These are phyloP conservation scores for Ostrea edulis DNA, from an alignment of 1,140 invertebrate genomes.

Conservation along the genomic window DNA sequence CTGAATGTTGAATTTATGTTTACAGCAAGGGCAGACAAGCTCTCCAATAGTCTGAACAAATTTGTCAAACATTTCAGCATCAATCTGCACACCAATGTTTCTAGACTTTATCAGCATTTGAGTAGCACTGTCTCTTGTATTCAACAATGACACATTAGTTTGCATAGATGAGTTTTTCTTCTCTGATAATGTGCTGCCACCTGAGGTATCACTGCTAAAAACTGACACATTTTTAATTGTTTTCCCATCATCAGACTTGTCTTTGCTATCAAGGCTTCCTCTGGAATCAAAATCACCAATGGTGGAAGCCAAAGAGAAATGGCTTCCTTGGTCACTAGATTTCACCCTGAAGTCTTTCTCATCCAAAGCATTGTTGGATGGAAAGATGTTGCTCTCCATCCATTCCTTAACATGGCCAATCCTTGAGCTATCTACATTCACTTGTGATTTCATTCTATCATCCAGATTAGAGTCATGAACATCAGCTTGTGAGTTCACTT, in stretches of 20 bases:
- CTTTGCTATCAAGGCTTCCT: constrained; percentile 11
- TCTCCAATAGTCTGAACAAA: constrained; percentile 6
- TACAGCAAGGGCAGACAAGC: constrained; percentile 27
- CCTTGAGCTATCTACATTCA: background rate
- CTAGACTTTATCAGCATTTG: constrained; percentile 18
- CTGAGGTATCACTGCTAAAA: background rate
- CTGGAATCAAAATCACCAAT: constrained; percentile 29
- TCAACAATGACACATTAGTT: constrained; percentile 9
- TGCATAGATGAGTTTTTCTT: background rate
- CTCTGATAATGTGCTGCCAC: background rate
- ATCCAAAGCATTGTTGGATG: constrained; percentile 35
- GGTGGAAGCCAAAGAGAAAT: background rate
- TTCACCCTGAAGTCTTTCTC: constrained; percentile 18
- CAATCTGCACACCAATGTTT: constrained; percentile 37
- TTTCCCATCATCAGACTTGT: background rate
- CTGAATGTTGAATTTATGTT: background rate
- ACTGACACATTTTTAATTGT: constrained; percentile 1
- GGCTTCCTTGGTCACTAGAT: constrained; percentile 30
- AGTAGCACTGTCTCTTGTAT: background rate
- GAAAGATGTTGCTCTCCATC: constrained; percentile 48
- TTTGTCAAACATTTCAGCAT: background rate
- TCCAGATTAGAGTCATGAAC: too few species aligned
- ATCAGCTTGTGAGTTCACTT: background rate
- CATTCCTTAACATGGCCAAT: constrained; percentile 39
- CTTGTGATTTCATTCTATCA: too few species aligned